A percentile compares a stretch with the other conserved stretches of the same genome.
phyloP scores from a whole-genome alignment of 2,113 vertebrate genomes.

The Cephalopterus ornatus region DNA sequence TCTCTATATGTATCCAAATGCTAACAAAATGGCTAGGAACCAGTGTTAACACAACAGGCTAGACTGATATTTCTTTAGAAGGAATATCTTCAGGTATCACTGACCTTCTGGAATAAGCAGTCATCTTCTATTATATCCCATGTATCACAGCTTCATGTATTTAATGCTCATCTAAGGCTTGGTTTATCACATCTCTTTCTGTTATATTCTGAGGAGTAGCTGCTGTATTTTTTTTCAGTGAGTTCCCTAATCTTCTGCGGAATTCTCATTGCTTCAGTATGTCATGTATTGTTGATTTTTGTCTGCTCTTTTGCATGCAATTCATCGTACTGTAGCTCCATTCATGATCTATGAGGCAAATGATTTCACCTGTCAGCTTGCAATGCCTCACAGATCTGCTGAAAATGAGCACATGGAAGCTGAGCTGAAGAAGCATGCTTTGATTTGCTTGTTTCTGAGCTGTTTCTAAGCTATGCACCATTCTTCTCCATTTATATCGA shows the following conservation, averaged over 20 bases:
- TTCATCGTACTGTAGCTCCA: slow-evolving; percentile 29
- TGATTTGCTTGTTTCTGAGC: neutral
- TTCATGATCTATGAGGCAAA: slow-evolving; percentile 52
- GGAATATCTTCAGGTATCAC: neutral
- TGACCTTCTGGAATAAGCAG: neutral
- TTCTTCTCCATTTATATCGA: neutral
- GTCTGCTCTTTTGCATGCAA: slow-evolving; percentile 21
- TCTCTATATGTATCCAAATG: neutral
- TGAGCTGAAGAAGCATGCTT: neutral
- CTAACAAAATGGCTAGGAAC: neutral
- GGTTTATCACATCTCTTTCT: neutral
- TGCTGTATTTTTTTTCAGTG: neutral
- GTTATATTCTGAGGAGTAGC: neutral
- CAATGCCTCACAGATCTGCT: neutral
- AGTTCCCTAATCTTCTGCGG: neutral
- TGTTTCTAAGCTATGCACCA: neutral
- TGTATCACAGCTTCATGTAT: neutral
- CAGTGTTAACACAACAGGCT: neutral
- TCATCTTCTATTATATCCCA: neutral
- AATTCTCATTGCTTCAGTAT: neutral
- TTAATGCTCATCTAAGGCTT: neutral
- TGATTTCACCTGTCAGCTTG: slow-evolving; percentile 54
- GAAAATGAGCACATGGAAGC: slow-evolving; percentile 22
- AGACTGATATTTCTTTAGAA: neutral
- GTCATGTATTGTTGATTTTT: slow-evolving; percentile 17